A percentile compares a stretch with the other conserved stretches of the same genome.
phyloP scores from a whole-genome alignment of 2,797 vertebrate genomes.

The Florisuga fusca region DNA sequence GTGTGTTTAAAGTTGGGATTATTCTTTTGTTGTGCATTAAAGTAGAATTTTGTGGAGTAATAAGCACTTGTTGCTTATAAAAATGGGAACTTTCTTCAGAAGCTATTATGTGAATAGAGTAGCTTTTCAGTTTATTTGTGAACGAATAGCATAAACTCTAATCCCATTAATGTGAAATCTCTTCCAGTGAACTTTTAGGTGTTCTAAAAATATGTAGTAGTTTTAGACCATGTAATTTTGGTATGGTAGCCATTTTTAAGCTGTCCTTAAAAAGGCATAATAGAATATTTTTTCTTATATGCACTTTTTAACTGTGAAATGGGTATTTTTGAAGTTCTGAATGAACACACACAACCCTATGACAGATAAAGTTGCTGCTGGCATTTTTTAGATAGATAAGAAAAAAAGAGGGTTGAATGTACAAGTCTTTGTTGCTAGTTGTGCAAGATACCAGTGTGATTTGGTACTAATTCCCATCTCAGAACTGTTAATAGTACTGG shows the following conservation, averaged over 20 bases:
- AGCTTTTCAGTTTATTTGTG: not conserved
- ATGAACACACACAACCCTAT: fast-evolving
- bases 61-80: not conserved
- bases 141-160: not conserved
- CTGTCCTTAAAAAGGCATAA: not conserved
- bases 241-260: not conserved
- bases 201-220: not conserved
- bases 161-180: not conserved
- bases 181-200: not conserved
- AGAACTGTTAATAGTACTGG: not conserved
- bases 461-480: not conserved
- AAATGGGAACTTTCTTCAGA: not conserved
- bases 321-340: not conserved
- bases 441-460: not conserved
- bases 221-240: not conserved
- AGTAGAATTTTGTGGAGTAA: not conserved
- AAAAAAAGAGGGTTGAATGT: not conserved
- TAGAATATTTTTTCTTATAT: not conserved
- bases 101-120: not conserved
- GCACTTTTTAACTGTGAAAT: not conserved
- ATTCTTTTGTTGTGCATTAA: not conserved
- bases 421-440: not conserved
- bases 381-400: not conserved
- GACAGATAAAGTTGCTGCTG: not conserved
- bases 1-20: not conserved